A percentile compares a stretch with the other conserved stretches of the same genome.
Evolutionary conservation across 2,888 invertebrate species (phyloP).

Genomic region (Agrochola macilenta): DNA sequence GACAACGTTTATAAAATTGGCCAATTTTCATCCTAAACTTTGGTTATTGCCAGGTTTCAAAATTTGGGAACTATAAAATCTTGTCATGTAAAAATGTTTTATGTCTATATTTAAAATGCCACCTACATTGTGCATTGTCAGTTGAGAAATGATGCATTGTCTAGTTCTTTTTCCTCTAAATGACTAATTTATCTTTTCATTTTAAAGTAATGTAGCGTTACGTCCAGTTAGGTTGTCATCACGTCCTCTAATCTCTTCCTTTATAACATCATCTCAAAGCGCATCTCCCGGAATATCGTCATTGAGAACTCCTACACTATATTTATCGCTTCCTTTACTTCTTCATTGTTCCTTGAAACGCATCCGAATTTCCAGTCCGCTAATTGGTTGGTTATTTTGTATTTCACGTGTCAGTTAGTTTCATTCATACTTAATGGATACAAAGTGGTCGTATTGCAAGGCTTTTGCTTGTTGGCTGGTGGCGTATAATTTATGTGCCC

Average conservation of each 20-base stretch:
- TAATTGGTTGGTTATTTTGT: slow-evolving; percentile 61
- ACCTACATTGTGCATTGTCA: slow-evolving; percentile 52
- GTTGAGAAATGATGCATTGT: slow-evolving; percentile 53
- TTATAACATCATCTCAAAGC: slow-evolving; percentile 76
- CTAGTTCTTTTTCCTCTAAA: slow-evolving; percentile 43
- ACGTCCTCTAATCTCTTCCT: slow-evolving; percentile 77
- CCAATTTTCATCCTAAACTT: slow-evolving; percentile 73
- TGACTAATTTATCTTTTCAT: slow-evolving; percentile 24
- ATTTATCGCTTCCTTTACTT: slow-evolving; percentile 87
- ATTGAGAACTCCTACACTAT: slow-evolving; percentile 79
- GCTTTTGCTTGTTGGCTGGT: slow-evolving; percentile 48
- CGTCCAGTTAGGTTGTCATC: slow-evolving; percentile 76
- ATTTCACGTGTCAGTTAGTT: slow-evolving; percentile 51
- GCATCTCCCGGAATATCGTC: slow-evolving; percentile 84
- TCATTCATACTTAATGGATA: slow-evolving; percentile 60
- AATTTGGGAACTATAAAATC: slow-evolving; percentile 35
- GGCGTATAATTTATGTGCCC: slow-evolving; percentile 57
- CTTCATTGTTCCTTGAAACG: slow-evolving; percentile 78
- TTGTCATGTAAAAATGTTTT: slow-evolving; percentile 34
- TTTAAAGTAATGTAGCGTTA: slow-evolving; percentile 47
- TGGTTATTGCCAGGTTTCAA: slow-evolving; percentile 45
- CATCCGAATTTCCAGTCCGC: slow-evolving; percentile 39
- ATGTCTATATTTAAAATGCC: slow-evolving; percentile 37
- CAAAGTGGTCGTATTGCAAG: slow-evolving; percentile 59
- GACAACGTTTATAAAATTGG: slow-evolving; percentile 70